Base-by-base conservation (phyloP, 2,797 vertebrate genomes). In the Muscicapa comitata region DNA sequence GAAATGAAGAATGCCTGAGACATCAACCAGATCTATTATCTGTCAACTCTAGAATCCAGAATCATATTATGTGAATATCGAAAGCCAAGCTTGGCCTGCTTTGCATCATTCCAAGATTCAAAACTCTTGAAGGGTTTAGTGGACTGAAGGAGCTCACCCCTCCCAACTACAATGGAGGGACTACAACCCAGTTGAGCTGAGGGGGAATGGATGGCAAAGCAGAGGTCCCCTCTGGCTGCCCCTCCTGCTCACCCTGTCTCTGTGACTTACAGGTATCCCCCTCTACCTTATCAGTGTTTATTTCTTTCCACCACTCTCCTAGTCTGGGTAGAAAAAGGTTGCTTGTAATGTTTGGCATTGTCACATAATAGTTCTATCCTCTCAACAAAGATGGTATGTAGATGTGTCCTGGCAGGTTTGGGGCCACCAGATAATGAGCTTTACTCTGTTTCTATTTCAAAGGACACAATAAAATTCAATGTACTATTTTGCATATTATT, bases 191-290 rank as follows among this genome's bases (percentile, higher is more conserved):
- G 23, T 14, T 51, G 42, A 78, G 50, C 28, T 68, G 47, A 70
- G 28, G 28, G 0, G 0, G 40, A 42, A 23, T 1, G 5, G 38
- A 59, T 20, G 9, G 31, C 20, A 74, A 33, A 58, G 37, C 35
- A 78, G n/a, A 74, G 17, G 24, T 26, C 3, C 5, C 1, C 28
- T 70, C 45, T 51, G 58, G 13, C n/a, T 89, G 21, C 13, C 10
- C 10, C 43, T 85, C 33, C 63, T 72, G 14, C 43, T 85, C 58
- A 25, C 43, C 37, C 29, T 74, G 25, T 53, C 51, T 55, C 48
- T 91, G 62, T 78, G n/a, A 20, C 10, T 47, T 57, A 51, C 0
- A 1, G 38, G 40, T 16, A 72, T 26, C 3, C 2, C 8, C 2
- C 24, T 81, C 51, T 47, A 35, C 23, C 25, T 25, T 50, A 21